Percentiles rank a stretch among this genome's conserved stretches.
Conservation (phyloP, 1,140 invertebrate species). For the Mizuhopecten yessoensis region DNA sequence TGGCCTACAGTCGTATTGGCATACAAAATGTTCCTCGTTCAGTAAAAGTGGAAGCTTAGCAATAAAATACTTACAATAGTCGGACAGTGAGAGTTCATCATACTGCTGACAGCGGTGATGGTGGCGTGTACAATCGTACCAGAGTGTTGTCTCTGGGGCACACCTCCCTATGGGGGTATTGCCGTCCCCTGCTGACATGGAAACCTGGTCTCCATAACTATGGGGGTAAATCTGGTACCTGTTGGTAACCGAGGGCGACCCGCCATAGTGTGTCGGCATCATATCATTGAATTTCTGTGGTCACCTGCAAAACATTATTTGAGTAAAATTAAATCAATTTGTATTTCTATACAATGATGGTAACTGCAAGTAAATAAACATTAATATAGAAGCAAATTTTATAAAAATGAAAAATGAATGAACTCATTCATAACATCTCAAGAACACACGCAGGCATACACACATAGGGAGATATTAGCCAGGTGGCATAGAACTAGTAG, state of each 20-base stretch:
- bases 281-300: neutral
- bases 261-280: slow-evolving; percentile 29
- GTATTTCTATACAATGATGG: too few species aligned
- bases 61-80: neutral
- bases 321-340: too few species aligned
- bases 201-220: neutral
- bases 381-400: too few species aligned
- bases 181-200: neutral
- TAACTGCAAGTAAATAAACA: too few species aligned
- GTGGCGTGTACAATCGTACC: neutral
- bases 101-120: neutral
- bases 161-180: neutral
- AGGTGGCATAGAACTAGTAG: too few species aligned
- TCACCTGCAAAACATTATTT: neutral
- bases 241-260: neutral
- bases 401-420: too few species aligned
- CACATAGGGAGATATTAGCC: too few species aligned
- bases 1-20: too few species aligned
- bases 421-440: too few species aligned
- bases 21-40: too few species aligned
- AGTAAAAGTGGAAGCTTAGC: too few species aligned
- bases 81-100: neutral
- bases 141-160: neutral
- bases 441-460: too few species aligned
- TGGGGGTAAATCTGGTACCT: slow-evolving; percentile 14